phyloP scores from a whole-genome alignment of 35 echinoderm and acorn worm genomes.

The Eucidaris tribuloides region DNA sequence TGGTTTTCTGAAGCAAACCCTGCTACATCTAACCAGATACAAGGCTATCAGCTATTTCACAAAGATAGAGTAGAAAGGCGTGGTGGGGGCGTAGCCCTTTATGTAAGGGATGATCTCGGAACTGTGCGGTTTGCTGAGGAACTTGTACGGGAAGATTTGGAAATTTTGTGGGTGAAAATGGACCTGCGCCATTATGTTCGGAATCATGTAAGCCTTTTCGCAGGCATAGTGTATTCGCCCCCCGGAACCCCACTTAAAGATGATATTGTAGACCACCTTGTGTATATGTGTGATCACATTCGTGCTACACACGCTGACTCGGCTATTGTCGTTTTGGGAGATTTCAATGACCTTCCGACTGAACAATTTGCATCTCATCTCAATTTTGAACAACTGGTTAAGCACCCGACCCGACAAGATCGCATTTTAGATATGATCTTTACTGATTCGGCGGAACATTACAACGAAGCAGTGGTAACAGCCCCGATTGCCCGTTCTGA shows the following conservation, averaged over 20 bases:
- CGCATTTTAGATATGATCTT: not conserved
- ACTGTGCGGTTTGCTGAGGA: not conserved
- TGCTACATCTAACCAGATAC: not conserved
- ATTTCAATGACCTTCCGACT: not conserved
- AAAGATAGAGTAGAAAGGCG: not conserved
- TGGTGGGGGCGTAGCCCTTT: slow-evolving; percentile 20
- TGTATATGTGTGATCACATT: too few relatives aligned
- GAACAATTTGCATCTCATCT: not conserved
- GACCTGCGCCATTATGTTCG: not conserved
- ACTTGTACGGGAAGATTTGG: not conserved
- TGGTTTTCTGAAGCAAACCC: slow-evolving; percentile 2
- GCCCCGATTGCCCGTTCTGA: not conserved
- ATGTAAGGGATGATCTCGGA: not conserved
- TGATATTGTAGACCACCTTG: too few relatives aligned
- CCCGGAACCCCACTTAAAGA: not conserved
- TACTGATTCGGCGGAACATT: not conserved
- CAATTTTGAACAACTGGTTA: not conserved
- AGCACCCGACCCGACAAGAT: not conserved
- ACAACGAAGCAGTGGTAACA: not conserved
- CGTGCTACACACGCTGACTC: not conserved
- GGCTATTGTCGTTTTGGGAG: not conserved
- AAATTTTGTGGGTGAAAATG: slow-evolving; percentile 10
- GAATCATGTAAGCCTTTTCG: not conserved
- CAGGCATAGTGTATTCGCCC: not conserved
- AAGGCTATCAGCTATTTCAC: not conserved